A percentile compares a stretch with the other conserved stretches of the same genome.
Conservation (phyloP, 2,113 vertebrate species). For the Python bivittatus region DNA sequence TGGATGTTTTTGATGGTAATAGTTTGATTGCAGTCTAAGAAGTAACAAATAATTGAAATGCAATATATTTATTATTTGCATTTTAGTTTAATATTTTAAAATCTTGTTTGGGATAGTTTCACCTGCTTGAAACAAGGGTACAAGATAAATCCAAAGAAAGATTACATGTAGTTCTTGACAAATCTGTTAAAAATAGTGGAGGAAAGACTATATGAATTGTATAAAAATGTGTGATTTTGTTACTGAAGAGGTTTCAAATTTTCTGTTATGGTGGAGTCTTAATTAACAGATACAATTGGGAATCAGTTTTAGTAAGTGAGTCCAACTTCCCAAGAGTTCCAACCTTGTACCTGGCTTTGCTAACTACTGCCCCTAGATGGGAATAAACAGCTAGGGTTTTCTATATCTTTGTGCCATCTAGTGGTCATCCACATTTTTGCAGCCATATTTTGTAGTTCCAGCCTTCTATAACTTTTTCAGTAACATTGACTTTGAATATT, state of each 20-base stretch:
- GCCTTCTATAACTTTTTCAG: not conserved
- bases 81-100: not conserved
- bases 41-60: not conserved
- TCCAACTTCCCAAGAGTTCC: not conserved
- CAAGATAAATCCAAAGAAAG: not conserved
- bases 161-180: slow-evolving; percentile 12
- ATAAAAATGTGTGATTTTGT: not conserved
- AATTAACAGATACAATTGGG: not conserved
- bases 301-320: not conserved
- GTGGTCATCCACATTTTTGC: not conserved
- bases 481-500: not conserved
- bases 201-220: not conserved
- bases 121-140: slow-evolving; percentile 17
- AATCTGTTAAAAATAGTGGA: rapidly evolving
- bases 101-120: slow-evolving; percentile 27
- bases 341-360: not conserved
- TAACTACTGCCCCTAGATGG: not conserved
- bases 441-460: not conserved
- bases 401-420: not conserved
- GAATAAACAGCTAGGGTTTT: not conserved
- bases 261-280: not conserved
- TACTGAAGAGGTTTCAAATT: not conserved
- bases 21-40: not conserved
- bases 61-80: not conserved
- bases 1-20: not conserved